These are phyloP conservation scores for Athene noctua DNA, from an alignment of 2,113 vertebrate species.

Conservation along the genomic window DNA sequence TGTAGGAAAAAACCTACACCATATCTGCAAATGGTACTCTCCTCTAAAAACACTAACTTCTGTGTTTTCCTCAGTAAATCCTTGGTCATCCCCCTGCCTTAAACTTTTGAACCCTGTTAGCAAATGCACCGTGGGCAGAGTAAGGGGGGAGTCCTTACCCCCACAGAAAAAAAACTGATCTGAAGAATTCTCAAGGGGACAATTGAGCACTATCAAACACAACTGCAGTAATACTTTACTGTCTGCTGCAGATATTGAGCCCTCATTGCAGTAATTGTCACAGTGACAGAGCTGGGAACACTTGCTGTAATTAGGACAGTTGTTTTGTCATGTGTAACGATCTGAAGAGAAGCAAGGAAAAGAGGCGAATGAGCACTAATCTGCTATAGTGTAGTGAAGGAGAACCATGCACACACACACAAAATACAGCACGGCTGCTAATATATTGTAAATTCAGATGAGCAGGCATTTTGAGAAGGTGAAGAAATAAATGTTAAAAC, in stretches of 20 bases:
- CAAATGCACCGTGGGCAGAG: neutral
- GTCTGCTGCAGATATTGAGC: slow-evolving; percentile 68
- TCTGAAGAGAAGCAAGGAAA: slow-evolving; percentile 70
- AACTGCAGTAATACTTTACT: slow-evolving; percentile 68
- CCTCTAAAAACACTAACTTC: neutral
- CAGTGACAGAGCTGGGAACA: slow-evolving; percentile 69
- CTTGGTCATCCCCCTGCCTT: neutral
- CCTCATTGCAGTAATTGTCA: slow-evolving; percentile 71
- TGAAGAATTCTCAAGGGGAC: slow-evolving; percentile 60
- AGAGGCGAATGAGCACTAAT: slow-evolving; percentile 66
- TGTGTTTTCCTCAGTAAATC: neutral
- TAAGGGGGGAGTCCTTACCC: neutral
- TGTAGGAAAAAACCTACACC: neutral
- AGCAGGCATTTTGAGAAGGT: slow-evolving; percentile 35
- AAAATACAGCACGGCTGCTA: neutral
- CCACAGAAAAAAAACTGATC: neutral
- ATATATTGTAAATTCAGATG: slow-evolving; percentile 45
- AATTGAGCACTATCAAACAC: slow-evolving; percentile 65
- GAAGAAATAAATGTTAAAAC: slow-evolving; percentile 56
- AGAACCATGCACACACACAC: neutral
- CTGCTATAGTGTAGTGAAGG: slow-evolving; percentile 36
- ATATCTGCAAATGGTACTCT: neutral
- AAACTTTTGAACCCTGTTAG: slow-evolving; percentile 44
- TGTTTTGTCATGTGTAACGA: slow-evolving; percentile 76
- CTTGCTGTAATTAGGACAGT: slow-evolving; percentile 74